Evolutionary conservation across 2,797 vertebrate species (phyloP).

Genomic region (Chelonia mydas): DNA sequence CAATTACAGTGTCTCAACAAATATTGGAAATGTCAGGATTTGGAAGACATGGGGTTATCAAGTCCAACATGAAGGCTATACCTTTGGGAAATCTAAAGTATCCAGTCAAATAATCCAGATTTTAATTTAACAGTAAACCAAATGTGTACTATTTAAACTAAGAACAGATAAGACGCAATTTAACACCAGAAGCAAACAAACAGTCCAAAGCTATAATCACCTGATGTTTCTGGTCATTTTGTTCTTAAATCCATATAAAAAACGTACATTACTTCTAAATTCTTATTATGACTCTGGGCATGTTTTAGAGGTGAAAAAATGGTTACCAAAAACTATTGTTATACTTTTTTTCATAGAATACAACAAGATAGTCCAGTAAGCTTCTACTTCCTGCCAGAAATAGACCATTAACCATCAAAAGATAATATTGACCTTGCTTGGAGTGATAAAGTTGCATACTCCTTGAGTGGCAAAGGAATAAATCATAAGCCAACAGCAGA

Average conservation of each 20-base stretch:
- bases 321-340: neutral
- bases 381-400: neutral
- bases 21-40: constrained; percentile 64
- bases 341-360: neutral
- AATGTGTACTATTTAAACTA: constrained; percentile 69
- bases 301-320: neutral
- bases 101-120: constrained; percentile 81
- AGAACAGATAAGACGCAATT: constrained; percentile 69
- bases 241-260: constrained; percentile 30
- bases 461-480: too few species aligned
- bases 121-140: constrained; percentile 75
- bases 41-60: constrained; percentile 43
- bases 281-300: neutral
- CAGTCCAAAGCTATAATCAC: constrained; percentile 64
- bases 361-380: neutral
- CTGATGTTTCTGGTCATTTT: constrained; percentile 60
- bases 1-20: constrained; percentile 8
- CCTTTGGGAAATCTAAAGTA: constrained; percentile 78
- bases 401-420: neutral
- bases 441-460: neutral
- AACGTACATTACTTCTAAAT: neutral
- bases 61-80: constrained; percentile 49
- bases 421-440: neutral
- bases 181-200: constrained; percentile 67
- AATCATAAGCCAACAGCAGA: neutral